Percentiles rank a stretch among this genome's conserved stretches.
Evolutionary conservation across 2,888 invertebrate genomes (phyloP).

Genomic region (Arctia plantaginis): DNA sequence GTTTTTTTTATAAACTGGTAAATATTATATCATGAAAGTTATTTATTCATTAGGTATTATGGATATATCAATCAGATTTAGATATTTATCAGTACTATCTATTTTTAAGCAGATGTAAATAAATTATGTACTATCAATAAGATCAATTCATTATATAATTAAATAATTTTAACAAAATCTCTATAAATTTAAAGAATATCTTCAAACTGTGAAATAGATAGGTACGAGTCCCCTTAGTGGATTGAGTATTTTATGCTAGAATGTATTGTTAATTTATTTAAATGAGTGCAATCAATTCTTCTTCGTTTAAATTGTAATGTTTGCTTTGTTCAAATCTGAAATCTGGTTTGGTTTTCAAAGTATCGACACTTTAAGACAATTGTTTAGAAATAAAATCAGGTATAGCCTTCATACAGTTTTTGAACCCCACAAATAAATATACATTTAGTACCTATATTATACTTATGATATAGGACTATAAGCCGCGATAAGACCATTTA

Average conservation of each 20-base stretch:
- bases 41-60: no score
- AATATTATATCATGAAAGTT: no score
- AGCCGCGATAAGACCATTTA: no score
- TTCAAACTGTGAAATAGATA: slow-evolving; percentile 21
- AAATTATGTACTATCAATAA: not conserved
- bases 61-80: no score
- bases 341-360: slow-evolving; percentile 23
- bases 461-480: no score
- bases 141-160: not conserved
- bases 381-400: not conserved
- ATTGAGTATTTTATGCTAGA: slow-evolving; percentile 51
- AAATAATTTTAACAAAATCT: not conserved
- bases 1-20: no score
- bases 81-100: no score
- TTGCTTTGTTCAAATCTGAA: slow-evolving; percentile 47
- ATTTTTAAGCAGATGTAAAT: not conserved
- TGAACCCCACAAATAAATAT: not conserved
- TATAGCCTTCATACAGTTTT: not conserved
- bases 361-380: not conserved
- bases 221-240: slow-evolving; percentile 39
- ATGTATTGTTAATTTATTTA: slow-evolving; percentile 74
- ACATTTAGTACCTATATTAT: no score
- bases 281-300: slow-evolving; percentile 64
- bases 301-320: slow-evolving; percentile 53
- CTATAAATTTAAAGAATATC: not conserved